phyloP scores from a whole-genome alignment of 2,888 invertebrate species.

The Chouioia cunea region DNA sequence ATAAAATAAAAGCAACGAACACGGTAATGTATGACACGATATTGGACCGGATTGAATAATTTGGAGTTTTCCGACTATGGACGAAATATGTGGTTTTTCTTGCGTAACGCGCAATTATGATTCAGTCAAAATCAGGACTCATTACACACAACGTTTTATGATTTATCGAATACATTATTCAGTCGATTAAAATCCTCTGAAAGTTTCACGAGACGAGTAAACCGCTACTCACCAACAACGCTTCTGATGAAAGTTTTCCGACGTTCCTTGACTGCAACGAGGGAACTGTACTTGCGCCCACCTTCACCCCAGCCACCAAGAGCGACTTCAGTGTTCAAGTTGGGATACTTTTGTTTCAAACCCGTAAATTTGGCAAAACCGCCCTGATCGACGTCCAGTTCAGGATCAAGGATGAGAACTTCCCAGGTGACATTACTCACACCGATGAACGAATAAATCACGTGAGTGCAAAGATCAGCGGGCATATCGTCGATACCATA shows the following conservation, averaged over 20 bases:
- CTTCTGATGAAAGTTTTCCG: constrained; percentile 81
- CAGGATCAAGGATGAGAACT: constrained; percentile 84
- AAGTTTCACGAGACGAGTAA: too few species aligned
- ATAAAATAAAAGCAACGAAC: too few species aligned
- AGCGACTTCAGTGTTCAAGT: constrained; percentile 83
- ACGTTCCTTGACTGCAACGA: constrained; percentile 80
- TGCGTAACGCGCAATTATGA: too few species aligned
- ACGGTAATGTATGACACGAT: too few species aligned
- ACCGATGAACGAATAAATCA: constrained; percentile 91
- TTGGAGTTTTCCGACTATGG: too few species aligned
- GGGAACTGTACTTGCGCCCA: constrained; percentile 86
- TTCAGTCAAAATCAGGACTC: too few species aligned
- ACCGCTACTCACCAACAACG: constrained; percentile 79
- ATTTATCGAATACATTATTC: too few species aligned
- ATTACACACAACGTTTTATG: too few species aligned
- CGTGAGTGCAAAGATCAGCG: constrained; percentile 84
- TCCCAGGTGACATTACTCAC: constrained; percentile 83
- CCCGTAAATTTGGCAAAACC: constrained; percentile 86
- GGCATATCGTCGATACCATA: constrained; percentile 90
- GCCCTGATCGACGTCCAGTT: constrained; percentile 80
- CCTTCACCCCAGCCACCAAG: constrained; percentile 95
- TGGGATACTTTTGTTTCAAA: constrained; percentile 78
- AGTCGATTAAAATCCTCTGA: too few species aligned
- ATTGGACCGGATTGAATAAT: too few species aligned
- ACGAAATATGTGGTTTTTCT: too few species aligned